phyloP scores from a whole-genome alignment of 2,113 vertebrate genomes.

The Calypte anna region DNA sequence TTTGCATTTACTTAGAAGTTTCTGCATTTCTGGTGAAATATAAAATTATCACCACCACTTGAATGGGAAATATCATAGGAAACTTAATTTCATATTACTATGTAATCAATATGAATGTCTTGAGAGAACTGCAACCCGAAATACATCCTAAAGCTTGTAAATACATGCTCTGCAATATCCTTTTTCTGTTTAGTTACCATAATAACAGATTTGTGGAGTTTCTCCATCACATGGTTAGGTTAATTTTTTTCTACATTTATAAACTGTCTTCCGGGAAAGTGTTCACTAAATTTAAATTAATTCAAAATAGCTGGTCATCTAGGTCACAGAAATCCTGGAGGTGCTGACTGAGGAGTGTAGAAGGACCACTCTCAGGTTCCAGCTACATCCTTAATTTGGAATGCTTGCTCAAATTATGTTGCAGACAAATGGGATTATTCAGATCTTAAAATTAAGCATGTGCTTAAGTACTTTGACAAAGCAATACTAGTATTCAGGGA shows the following conservation, averaged over 20 bases:
- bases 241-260: not conserved
- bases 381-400: not conserved
- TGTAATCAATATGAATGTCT: not conserved
- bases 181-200: not conserved
- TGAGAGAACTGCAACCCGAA: not conserved
- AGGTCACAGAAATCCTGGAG: not conserved
- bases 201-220: not conserved
- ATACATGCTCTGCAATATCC: not conserved
- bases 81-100: not conserved
- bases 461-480: not conserved
- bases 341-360: not conserved
- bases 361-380: not conserved
- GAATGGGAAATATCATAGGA: not conserved
- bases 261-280: not conserved
- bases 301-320: not conserved
- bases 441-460: not conserved
- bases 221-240: not conserved
- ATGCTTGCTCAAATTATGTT: not conserved
- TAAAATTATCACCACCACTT: not conserved
- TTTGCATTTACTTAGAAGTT: not conserved
- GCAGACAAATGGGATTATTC: not conserved
- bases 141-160: not conserved
- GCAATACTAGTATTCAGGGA: not conserved
- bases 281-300: not conserved
- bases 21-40: not conserved